Percentiles rank a stretch among this genome's conserved stretches.
These are phyloP conservation scores for Macrochelys suwanniensis DNA, from an alignment of 2,797 vertebrate genomes.

Conservation along the genomic window DNA sequence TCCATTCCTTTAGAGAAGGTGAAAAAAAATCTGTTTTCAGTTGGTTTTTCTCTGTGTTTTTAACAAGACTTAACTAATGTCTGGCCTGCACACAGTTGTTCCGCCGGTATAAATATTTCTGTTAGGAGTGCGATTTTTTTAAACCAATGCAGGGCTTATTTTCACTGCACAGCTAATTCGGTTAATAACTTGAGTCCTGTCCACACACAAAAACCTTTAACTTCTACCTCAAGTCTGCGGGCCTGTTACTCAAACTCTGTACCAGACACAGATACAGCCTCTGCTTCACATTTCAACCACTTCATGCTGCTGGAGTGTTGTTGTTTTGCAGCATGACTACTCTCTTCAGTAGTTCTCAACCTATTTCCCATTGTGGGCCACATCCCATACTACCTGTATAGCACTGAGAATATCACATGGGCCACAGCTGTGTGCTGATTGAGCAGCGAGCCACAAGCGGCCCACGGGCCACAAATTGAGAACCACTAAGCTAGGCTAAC, in stretches of 20 bases:
- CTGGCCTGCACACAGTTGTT: neutral
- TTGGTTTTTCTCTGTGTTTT: neutral
- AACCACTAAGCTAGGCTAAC: neutral
- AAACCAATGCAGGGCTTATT: neutral
- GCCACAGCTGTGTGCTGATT: too few relatives aligned
- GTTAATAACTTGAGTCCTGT: neutral
- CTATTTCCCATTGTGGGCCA: too few relatives aligned
- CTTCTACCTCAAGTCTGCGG: neutral
- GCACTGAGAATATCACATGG: too few relatives aligned
- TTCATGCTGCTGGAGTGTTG: too few relatives aligned
- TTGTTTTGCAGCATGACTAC: accelerated
- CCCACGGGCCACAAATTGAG: too few relatives aligned
- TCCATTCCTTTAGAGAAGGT: neutral
- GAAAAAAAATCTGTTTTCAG: neutral
- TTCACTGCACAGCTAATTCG: neutral
- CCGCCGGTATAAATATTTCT: neutral
- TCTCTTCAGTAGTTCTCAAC: too few relatives aligned
- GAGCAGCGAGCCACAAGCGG: too few relatives aligned
- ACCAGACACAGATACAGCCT: too few relatives aligned
- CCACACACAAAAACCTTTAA: neutral
- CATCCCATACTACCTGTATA: too few relatives aligned
- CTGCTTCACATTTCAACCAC: too few relatives aligned
- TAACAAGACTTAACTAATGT: neutral
- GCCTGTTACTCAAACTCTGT: too few relatives aligned
- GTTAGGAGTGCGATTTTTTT: neutral